Conservation (phyloP, 2,113 vertebrate species). For the Delphinus delphis region DNA sequence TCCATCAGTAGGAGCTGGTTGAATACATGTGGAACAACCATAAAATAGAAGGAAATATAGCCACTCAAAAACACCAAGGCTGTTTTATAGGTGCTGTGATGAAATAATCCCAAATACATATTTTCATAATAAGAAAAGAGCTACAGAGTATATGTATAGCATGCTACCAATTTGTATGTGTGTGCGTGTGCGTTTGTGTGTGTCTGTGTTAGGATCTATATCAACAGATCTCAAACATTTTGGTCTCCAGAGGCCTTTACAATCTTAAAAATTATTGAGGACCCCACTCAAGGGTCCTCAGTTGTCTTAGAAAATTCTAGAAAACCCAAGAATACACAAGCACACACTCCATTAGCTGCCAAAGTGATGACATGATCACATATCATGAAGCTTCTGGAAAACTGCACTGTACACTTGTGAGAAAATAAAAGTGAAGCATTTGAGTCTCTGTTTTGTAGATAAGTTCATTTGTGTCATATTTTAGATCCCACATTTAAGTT, state of each 20-base stretch:
- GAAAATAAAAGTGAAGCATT: neutral
- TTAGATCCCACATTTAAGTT: too few species aligned
- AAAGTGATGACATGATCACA: neutral
- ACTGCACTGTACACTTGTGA: neutral
- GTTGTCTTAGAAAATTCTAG: slow-evolving; percentile 7
- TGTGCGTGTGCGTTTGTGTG: neutral
- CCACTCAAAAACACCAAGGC: neutral
- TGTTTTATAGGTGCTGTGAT: slow-evolving; percentile 28
- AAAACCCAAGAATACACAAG: neutral
- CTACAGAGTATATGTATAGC: neutral
- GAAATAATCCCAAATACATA: neutral
- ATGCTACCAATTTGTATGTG: neutral
- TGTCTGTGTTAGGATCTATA: neutral
- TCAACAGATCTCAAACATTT: neutral
- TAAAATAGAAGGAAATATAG: neutral
- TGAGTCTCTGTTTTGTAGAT: too few species aligned
- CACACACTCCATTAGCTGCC: neutral
- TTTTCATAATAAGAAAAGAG: neutral
- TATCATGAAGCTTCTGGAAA: neutral
- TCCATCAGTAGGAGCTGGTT: neutral
- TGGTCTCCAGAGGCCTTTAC: neutral
- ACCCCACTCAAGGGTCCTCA: neutral
- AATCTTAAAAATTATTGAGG: neutral
- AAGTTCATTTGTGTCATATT: too few species aligned
- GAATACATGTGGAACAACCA: neutral